Evolutionary conservation across 1,140 invertebrate genomes (phyloP).

Genomic region (Polyergus mexicanus): DNA sequence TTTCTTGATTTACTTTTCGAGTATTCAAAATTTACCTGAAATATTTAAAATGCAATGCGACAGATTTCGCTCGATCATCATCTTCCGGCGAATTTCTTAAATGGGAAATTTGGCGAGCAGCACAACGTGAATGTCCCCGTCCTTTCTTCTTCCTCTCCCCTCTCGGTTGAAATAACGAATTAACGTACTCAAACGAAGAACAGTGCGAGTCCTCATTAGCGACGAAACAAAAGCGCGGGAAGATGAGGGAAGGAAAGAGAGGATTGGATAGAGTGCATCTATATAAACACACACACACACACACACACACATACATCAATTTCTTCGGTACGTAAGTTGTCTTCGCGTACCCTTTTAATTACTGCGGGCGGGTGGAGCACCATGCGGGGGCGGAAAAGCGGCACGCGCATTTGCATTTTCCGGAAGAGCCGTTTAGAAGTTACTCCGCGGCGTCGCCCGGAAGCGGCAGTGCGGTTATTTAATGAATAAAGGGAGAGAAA

Average conservation of each 20-base stretch:
- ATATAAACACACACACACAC: no score
- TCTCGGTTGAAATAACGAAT: constrained; percentile 40
- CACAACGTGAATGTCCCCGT: constrained; percentile 18
- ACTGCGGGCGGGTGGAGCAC: constrained; percentile 39
- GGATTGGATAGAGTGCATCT: no score
- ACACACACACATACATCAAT: constrained; percentile 1
- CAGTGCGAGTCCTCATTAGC: constrained; percentile 63
- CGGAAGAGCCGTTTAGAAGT: constrained; percentile 77
- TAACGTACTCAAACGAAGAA: constrained; percentile 49
- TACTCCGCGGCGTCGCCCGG: constrained; percentile 60
- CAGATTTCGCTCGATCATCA: neutral
- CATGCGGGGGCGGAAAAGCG: constrained; percentile 3
- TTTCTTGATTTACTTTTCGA: neutral
- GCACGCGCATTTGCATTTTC: constrained; percentile 75
- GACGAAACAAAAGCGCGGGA: neutral
- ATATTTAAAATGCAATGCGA: neutral
- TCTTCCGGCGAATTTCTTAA: neutral
- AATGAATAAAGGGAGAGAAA: constrained; percentile 77
- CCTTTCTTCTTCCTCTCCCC: no score
- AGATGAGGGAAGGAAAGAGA: neutral
- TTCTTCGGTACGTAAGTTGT: constrained; percentile 67
- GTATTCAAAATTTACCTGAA: neutral
- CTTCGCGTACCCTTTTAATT: constrained; percentile 71
- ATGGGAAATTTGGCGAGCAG: constrained; percentile 23
- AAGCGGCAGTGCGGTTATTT: constrained; percentile 73